These are phyloP conservation scores for Trichopoda pennipes DNA, from an alignment of 2,888 invertebrate species.

Conservation along the genomic window DNA sequence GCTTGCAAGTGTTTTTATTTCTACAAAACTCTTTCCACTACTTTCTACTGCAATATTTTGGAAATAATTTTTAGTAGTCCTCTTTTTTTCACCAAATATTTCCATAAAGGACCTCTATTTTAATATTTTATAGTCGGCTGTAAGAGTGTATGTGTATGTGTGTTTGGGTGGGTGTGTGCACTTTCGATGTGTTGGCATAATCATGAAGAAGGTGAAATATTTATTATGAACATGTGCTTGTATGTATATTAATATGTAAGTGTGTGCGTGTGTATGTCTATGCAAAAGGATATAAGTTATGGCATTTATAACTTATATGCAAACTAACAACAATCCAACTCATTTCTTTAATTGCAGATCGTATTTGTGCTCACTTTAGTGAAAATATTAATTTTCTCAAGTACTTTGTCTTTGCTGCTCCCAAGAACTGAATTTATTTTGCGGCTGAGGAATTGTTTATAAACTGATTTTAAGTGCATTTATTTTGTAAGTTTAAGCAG, in stretches of 20 bases:
- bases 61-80: constrained; percentile 29
- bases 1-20: constrained; percentile 73
- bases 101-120: constrained; percentile 54
- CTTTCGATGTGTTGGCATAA: constrained; percentile 42
- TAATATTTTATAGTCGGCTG: constrained; percentile 49
- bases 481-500: not conserved
- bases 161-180: no score
- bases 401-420: constrained; percentile 54
- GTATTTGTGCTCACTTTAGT: constrained; percentile 54
- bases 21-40: not conserved
- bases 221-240: constrained; percentile 50
- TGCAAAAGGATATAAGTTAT: constrained; percentile 60
- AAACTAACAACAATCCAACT: constrained; percentile 9
- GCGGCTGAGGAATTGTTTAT: constrained; percentile 34
- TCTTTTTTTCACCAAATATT: constrained; percentile 21
- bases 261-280: not conserved
- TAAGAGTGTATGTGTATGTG: not conserved
- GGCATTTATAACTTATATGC: constrained; percentile 38
- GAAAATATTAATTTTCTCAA: constrained; percentile 67
- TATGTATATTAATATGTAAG: not conserved
- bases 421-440: constrained; percentile 29
- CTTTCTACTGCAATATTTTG: not conserved
- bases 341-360: constrained; percentile 60
- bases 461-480: constrained; percentile 49
- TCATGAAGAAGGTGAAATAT: constrained; percentile 55